Base-by-base conservation (phyloP, 2,888 invertebrate species). In the Callosobruchus maculatus region DNA sequence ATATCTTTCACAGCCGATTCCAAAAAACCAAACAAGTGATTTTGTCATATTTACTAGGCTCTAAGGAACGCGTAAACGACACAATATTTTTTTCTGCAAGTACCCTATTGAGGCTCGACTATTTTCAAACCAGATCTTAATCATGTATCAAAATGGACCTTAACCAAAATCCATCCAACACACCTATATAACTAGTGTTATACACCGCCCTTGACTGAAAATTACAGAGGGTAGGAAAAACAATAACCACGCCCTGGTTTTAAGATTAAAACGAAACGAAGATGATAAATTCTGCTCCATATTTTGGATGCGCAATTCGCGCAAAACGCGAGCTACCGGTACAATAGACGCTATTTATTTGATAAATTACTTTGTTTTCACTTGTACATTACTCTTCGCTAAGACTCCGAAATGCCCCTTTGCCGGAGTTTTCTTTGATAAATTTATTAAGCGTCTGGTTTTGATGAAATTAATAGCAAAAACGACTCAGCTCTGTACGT, bases 321-420 rank as follows among this genome's bases (percentile, higher is more conserved):
- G 68, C 13, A 21, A 21, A 21, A 9, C 82, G 70, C 81, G 83
- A 83, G 83, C 83, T 82, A 80, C 78, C 81, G 81, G 80, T 84
- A 86, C 86, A 86, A 86, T 86, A 84, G 84, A 83, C 84, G 84
- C 85, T 85, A 86, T 86, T 86, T 86, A 84, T 86, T 86, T 86
- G 86, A 86, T 86, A 86, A 86, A 86, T 86, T 86, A 84, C 84
- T 80, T 80, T 82, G 80, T 83, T 86, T 86, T 86, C 85, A 84
- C 84, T 84, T 85, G 85, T 82, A 21, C 21, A 67, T 67, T 20
- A n/a, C 67, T 67, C 21, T 22, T 22, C 68, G 22, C 68, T 68
- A 68, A 21, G 22, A 22, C 68, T 21, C 5, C 7, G 22, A 21
- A 68, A 68, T 21, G 22, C 71, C 71, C 67, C 73, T 74, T 22